These are phyloP conservation scores for Catalaphyllia jardinei DNA, from an alignment of 64 coral and sea anemone genomes.

Conservation along the genomic window DNA sequence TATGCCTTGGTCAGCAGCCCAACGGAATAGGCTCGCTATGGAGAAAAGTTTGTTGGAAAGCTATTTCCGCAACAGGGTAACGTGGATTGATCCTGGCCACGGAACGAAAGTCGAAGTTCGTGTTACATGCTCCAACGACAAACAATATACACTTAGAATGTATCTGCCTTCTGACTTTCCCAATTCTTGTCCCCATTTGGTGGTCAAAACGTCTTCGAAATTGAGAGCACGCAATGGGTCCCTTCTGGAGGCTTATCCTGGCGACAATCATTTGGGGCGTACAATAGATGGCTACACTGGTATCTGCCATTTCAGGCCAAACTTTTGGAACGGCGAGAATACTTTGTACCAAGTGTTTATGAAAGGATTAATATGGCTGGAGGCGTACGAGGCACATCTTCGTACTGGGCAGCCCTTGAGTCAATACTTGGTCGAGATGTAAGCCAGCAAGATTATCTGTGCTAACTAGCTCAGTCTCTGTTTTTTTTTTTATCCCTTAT, in stretches of 20 bases:
- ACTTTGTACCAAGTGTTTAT: too few species aligned
- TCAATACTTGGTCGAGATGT: conserved; percentile 22
- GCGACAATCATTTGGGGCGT: neutral
- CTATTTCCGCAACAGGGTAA: conserved; percentile 69
- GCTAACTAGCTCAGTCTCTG: too few species aligned
- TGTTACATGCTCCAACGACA: conserved; percentile 48
- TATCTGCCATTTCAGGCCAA: too few species aligned
- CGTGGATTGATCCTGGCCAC: conserved; percentile 60
- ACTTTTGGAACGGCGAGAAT: too few species aligned
- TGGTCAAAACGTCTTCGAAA: conserved; percentile 17
- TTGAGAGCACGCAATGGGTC: neutral
- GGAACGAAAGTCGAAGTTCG: conserved; percentile 45
- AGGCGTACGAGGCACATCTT: conserved; percentile 76
- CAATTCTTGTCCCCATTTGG: conserved; percentile 55
- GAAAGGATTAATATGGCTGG: conserved; percentile 46
- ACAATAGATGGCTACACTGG: neutral
- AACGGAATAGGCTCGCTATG: conserved; percentile 56
- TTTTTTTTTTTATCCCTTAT: too few species aligned
- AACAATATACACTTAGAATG: neutral
- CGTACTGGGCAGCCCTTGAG: conserved; percentile 56
- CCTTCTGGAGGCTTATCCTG: neutral
- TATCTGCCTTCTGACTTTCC: conserved; percentile 26
- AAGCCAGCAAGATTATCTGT: too few species aligned
- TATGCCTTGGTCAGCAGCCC: conserved; percentile 66
- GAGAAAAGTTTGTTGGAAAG: conserved; percentile 65